A percentile compares a stretch with the other conserved stretches of the same genome.
phyloP scores from a whole-genome alignment of 2,113 vertebrate genomes.

The Lates calcarifer region DNA sequence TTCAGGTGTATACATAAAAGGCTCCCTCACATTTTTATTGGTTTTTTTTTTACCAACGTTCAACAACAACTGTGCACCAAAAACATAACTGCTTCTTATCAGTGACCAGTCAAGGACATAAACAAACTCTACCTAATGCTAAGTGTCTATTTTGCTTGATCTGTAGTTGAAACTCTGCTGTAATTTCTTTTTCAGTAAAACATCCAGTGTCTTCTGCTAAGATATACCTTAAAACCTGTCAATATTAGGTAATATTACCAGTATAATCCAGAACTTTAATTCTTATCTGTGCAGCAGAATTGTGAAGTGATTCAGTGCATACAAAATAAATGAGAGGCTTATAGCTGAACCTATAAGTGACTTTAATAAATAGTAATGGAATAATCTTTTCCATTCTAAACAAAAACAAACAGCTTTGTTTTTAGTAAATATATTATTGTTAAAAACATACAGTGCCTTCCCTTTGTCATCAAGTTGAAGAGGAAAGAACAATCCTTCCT shows the following conservation, averaged over 20 bases:
- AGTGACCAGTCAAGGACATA: neutral
- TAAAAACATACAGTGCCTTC: neutral
- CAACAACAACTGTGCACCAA: neutral
- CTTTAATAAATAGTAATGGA: neutral
- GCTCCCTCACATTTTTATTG: neutral
- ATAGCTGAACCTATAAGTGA: neutral
- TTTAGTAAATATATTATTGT: neutral
- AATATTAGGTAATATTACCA: no score
- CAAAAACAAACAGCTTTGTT: neutral
- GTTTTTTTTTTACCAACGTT: neutral
- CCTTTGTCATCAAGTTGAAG: constrained; percentile 6
- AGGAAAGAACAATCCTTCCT: neutral
- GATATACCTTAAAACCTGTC: neutral
- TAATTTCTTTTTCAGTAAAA: neutral
- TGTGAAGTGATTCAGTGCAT: neutral
- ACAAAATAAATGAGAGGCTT: neutral
- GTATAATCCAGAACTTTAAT: neutral
- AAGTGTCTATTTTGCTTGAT: neutral
- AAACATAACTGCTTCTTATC: neutral
- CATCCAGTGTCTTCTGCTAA: neutral
- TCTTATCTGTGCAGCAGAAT: neutral
- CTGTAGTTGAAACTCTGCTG: neutral
- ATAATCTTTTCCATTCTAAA: neutral
- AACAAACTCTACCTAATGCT: neutral
- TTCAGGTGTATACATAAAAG: neutral